phyloP scores from a whole-genome alignment of 2,113 vertebrate genomes.

The Pachycephala philippinensis region DNA sequence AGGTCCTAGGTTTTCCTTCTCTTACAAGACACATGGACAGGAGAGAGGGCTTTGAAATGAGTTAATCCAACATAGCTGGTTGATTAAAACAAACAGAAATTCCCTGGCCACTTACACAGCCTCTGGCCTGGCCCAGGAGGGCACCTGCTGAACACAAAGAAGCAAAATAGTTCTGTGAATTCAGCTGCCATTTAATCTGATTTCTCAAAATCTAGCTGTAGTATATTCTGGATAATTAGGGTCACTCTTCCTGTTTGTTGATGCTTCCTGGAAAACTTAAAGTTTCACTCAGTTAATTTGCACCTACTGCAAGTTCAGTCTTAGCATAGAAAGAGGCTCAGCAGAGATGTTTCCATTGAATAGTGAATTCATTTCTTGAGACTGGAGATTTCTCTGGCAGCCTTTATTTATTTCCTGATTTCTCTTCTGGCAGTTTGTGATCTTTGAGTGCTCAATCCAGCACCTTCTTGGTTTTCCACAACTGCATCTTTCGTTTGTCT shows the following conservation, averaged over 20 bases:
- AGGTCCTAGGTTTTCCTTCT: background rate
- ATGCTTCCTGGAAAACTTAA: constrained; percentile 12
- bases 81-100: background rate
- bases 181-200: background rate
- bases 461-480: background rate
- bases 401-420: background rate
- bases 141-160: background rate
- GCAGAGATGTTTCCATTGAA: background rate
- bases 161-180: constrained; percentile 42
- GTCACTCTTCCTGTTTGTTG: constrained; percentile 33
- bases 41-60: background rate
- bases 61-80: background rate
- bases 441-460: background rate
- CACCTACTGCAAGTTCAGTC: background rate
- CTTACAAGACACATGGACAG: background rate
- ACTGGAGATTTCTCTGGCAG: background rate
- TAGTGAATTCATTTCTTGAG: background rate
- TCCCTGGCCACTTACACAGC: background rate
- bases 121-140: background rate
- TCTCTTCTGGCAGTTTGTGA: background rate
- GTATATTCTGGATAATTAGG: background rate
- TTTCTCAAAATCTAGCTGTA: constrained; percentile 7
- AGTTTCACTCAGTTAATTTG: background rate
- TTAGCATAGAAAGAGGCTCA: background rate
- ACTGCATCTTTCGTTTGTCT: background rate